A percentile compares a stretch with the other conserved stretches of the same genome.
Evolutionary conservation across 2,888 invertebrate genomes (phyloP).

Genomic region (Eulithis testata): DNA sequence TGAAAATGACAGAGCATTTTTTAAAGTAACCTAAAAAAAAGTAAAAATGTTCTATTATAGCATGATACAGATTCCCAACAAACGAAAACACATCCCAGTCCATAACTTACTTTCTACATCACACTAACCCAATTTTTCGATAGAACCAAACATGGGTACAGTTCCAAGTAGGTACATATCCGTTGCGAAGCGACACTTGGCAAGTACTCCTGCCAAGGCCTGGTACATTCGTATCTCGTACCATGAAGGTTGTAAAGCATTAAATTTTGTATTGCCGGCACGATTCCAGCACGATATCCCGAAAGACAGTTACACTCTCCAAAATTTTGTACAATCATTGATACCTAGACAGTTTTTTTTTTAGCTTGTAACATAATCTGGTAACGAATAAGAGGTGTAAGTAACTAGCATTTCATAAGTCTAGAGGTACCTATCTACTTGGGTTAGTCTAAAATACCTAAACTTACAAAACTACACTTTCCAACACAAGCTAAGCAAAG

Average conservation of each 20-base stretch:
- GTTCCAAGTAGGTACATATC: constrained; percentile 65
- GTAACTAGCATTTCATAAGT: too few relatives aligned
- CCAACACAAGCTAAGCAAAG: too few relatives aligned
- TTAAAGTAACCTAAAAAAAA: too few relatives aligned
- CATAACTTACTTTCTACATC: constrained; percentile 31
- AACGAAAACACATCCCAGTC: constrained; percentile 10
- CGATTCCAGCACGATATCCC: constrained; percentile 14
- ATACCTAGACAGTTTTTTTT: too few relatives aligned
- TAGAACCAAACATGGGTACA: constrained; percentile 54
- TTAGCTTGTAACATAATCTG: too few relatives aligned
- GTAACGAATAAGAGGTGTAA: too few relatives aligned
- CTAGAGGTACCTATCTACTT: too few relatives aligned
- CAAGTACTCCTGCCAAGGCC: constrained; percentile 73
- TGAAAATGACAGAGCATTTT: too few relatives aligned
- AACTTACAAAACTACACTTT: too few relatives aligned
- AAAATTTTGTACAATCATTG: neutral
- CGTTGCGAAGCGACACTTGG: constrained; percentile 66
- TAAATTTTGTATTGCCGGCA: constrained; percentile 31
- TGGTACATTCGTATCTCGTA: constrained; percentile 54
- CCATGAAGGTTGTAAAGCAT: constrained; percentile 38
- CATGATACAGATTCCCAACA: constrained; percentile 8
- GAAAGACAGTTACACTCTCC: neutral
- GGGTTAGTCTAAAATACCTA: too few relatives aligned
- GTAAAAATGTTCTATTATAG: neutral
- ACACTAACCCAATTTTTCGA: constrained; percentile 44